These are phyloP conservation scores for Radopholus similis DNA, from an alignment of 1,140 invertebrate genomes.

Conservation along the genomic window DNA sequence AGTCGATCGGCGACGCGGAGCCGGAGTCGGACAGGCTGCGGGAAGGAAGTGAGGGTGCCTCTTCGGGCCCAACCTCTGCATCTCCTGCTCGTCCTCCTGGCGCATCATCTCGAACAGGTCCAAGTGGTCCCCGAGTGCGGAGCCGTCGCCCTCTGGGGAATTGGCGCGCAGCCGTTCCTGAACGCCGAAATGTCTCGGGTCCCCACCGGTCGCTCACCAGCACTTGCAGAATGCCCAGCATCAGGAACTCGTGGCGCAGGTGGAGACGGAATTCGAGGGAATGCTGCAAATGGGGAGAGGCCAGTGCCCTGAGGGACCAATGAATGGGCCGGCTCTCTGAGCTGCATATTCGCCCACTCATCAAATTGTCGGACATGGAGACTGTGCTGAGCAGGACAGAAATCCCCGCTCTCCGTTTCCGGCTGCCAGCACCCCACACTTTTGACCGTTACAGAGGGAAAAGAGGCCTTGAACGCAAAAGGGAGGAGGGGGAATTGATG, in stretches of 20 bases:
- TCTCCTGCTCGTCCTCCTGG: constrained; percentile 89
- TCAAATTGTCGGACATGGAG: too few relatives aligned
- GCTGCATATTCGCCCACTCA: background rate
- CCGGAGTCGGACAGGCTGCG: constrained; percentile 41
- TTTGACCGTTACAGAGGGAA: background rate
- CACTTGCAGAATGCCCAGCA: constrained; percentile 79
- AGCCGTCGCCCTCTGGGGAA: constrained; percentile 29
- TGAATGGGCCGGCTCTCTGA: background rate
- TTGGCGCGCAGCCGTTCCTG: constrained; percentile 62
- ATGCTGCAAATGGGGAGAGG: constrained; percentile 65
- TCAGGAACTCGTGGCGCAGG: constrained; percentile 88
- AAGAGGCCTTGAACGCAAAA: background rate
- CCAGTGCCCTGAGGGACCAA: background rate
- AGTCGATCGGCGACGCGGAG: constrained; percentile 76
- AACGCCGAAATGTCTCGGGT: too few relatives aligned
- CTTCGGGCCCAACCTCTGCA: constrained; percentile 15
- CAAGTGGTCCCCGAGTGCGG: constrained; percentile 64
- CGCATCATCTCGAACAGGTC: constrained; percentile 98
- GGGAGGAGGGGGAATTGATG: background rate
- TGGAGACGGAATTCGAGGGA: constrained; percentile 90
- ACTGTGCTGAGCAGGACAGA: too few relatives aligned
- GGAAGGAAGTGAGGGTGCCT: background rate
- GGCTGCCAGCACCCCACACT: background rate
- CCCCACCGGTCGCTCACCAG: too few relatives aligned
- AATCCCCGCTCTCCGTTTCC: too few relatives aligned